Conservation (phyloP, 2,888 invertebrate genomes). For the Cinara cedri region DNA sequence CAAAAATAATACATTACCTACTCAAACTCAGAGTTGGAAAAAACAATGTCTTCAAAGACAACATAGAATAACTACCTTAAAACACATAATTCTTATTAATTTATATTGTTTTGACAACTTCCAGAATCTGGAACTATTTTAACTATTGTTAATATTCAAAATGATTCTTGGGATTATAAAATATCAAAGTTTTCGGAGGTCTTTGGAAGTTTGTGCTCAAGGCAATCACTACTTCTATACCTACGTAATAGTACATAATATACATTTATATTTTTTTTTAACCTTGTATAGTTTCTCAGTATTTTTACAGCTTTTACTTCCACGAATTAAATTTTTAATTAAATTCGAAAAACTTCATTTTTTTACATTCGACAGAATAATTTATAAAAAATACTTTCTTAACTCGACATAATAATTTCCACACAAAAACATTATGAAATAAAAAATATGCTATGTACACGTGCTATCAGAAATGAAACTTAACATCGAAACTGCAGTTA, state of each 20-base stretch:
- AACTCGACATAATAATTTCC: too few relatives aligned
- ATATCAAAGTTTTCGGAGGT: neutral
- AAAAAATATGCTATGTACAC: too few relatives aligned
- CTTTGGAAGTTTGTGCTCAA: slow-evolving; percentile 7
- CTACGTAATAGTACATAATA: neutral
- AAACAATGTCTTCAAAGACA: neutral
- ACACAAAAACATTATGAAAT: too few relatives aligned
- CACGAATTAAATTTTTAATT: slow-evolving; percentile 4
- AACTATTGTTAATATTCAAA: slow-evolving; percentile 22
- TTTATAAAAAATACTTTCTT: too few relatives aligned
- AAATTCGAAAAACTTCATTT: slow-evolving; percentile 7
- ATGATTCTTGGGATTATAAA: slow-evolving; percentile 25
- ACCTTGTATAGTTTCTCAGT: neutral
- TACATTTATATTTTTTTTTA: neutral
- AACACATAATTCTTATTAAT: neutral
- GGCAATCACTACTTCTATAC: slow-evolving; percentile 1
- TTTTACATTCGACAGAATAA: slow-evolving; percentile 4
- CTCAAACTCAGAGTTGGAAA: too few relatives aligned
- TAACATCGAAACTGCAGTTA: too few relatives aligned
- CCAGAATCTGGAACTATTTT: neutral
- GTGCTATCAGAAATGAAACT: too few relatives aligned
- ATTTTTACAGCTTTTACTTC: neutral
- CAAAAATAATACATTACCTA: too few relatives aligned
- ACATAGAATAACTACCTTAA: neutral
- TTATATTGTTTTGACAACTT: slow-evolving; percentile 26